Evolutionary conservation across 2,797 vertebrate genomes (phyloP).

Genomic region (Acipenser transmontanus): DNA sequence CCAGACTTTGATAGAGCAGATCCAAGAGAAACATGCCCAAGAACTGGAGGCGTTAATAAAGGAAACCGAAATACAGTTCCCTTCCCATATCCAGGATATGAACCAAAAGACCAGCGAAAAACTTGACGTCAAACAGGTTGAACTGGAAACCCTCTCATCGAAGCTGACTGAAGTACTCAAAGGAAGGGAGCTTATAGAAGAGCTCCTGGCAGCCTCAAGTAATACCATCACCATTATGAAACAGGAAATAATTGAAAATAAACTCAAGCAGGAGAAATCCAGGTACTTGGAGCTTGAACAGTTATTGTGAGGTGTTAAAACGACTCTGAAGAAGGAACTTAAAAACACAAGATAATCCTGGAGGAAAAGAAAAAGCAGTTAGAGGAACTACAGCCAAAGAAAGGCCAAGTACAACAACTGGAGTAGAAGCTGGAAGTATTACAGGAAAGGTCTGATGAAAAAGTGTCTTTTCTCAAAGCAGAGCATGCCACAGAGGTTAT

Average conservation of each 20-base stretch:
- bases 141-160: slow-evolving; percentile 72
- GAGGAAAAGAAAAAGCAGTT: slow-evolving; percentile 71
- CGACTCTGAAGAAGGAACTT: slow-evolving; percentile 71
- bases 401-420: slow-evolving; percentile 52
- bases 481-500: slow-evolving; percentile 51
- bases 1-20: slow-evolving; percentile 52
- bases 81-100: slow-evolving; percentile 79
- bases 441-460: slow-evolving; percentile 53
- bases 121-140: slow-evolving; percentile 79
- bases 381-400: slow-evolving; percentile 52
- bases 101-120: slow-evolving; percentile 85
- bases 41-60: slow-evolving; percentile 65
- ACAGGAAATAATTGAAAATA: slow-evolving; percentile 61
- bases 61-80: slow-evolving; percentile 77
- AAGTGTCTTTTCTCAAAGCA: slow-evolving; percentile 53
- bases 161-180: slow-evolving; percentile 73
- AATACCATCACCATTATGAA: slow-evolving; percentile 42
- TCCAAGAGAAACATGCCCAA: slow-evolving; percentile 59
- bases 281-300: slow-evolving; percentile 65
- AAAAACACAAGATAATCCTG: slow-evolving; percentile 65
- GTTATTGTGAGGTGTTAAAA: slow-evolving; percentile 62
- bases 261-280: slow-evolving; percentile 59
- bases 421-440: slow-evolving; percentile 56
- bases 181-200: slow-evolving; percentile 62
- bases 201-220: slow-evolving; percentile 55